Conservation (phyloP, 2,888 invertebrate species). For the Megastigmus dorsalis region DNA sequence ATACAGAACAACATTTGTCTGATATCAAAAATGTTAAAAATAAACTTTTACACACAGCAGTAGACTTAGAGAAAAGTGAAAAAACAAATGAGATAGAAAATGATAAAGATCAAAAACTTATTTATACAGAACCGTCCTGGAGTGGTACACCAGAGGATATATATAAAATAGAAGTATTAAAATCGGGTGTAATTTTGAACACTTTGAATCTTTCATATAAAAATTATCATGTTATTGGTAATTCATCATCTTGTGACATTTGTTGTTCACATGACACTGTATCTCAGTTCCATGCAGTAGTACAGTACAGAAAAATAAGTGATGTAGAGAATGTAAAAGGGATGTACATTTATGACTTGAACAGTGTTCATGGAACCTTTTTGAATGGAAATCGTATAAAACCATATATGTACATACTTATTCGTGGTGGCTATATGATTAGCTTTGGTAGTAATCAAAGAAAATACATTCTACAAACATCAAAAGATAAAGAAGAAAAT, state of each 20-base stretch:
- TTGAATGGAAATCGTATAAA: constrained; percentile 88
- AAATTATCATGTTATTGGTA: constrained; percentile 87
- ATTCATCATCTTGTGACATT: constrained; percentile 88
- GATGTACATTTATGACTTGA: constrained; percentile 94
- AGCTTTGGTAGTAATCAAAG: constrained; percentile 92
- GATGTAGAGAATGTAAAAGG: constrained; percentile 79
- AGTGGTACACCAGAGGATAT: constrained; percentile 80
- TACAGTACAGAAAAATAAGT: constrained; percentile 86
- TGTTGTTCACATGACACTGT: constrained; percentile 94
- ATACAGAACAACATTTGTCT: background rate
- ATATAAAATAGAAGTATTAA: constrained; percentile 89
- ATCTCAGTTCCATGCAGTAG: constrained; percentile 92
- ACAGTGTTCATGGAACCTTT: constrained; percentile 95
- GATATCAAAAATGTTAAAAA: background rate
- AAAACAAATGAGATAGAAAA: constrained; percentile 54
- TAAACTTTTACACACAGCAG: background rate
- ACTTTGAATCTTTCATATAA: constrained; percentile 82
- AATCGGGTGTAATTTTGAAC: constrained; percentile 89
- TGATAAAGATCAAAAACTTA: constrained; percentile 75
- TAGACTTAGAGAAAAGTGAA: background rate
- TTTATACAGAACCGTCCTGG: constrained; percentile 87
- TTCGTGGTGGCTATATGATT: constrained; percentile 93
- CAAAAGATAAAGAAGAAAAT: constrained; percentile 88
- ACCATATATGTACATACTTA: constrained; percentile 83
- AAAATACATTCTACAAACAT: constrained; percentile 88